Base-by-base conservation (phyloP, 2,113 vertebrate genomes). In the Onychostoma macrolepis region DNA sequence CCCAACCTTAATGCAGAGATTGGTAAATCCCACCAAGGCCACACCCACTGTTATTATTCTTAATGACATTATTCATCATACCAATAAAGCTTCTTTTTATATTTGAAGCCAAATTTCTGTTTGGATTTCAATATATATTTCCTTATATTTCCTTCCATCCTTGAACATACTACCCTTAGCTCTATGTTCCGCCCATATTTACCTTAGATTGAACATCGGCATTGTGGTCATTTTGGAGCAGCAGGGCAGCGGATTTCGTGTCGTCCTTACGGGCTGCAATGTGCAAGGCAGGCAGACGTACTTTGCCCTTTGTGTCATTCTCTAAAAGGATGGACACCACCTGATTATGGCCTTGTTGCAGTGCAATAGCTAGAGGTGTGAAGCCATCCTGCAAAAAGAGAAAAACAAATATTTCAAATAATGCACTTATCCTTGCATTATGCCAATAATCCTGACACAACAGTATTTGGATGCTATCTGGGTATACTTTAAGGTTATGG, bases 141-240 rank as follows among this genome's bases (percentile, higher is more conserved):
- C 65, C 65, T 69, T 30, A 58, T 9, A 58, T 24, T 24, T 58
- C 7, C 53, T 58, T 58, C 53, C 53, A 58, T n/a, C 56, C 8
- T 61, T 61, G 24, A 61, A 61, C 56, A n/a, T 61, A 6, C 63
- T 30, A 58, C 3, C 13, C 2, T 19, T 33, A 21, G 4, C 28
- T 30, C 30, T 26, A 58, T 3, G 0, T 21, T 0, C 6, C 0
- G 53, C 0, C 1, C 0, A 12, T 24, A 19, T 90, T 77, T 96
- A 99, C 98, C 97, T 99, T 99, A 33, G 98, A 99, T 92, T 99
- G 98, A 53, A 99, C 97, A 0, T 99, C 98, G 0, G 98, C 98
- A 0, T 99, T 99, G 91, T 99, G 98, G 91, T 99, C 98, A 0
- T 97, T 99, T 95, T 99, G 98, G 36, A 99, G 97, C 15, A 99